Conservation (phyloP, 2,113 vertebrate genomes). For the Rynchops niger region DNA sequence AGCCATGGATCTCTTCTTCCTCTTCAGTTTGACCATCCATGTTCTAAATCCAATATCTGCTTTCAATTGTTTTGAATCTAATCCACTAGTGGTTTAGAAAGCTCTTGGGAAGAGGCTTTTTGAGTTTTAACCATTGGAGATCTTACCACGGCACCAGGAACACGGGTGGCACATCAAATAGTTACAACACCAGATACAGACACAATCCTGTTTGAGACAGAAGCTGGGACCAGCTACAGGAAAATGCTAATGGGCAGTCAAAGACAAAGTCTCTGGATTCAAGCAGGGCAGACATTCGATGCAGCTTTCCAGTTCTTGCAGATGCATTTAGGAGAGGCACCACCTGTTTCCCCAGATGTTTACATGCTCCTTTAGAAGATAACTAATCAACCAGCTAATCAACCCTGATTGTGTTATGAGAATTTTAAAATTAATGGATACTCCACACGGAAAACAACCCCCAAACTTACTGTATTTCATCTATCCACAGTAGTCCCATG, state of each 20-base stretch:
- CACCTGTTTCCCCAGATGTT: slow-evolving; percentile 26
- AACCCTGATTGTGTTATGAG: background rate
- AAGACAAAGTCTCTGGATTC: background rate
- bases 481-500: background rate
- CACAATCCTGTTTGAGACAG: background rate
- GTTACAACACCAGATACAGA: accelerated
- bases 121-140: background rate
- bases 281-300: background rate
- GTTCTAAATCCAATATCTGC: background rate
- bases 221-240: background rate
- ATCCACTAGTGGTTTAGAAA: background rate
- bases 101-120: background rate
- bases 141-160: background rate
- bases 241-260: background rate
- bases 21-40: background rate
- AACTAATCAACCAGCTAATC: slow-evolving; percentile 30
- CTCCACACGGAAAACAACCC: background rate
- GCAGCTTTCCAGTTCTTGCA: background rate
- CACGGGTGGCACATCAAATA: background rate
- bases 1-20: background rate
- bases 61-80: background rate
- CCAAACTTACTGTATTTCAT: background rate
- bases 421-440: slow-evolving; percentile 8
- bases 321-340: background rate
- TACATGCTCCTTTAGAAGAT: background rate